phyloP scores from a whole-genome alignment of 2,797 vertebrate species.

The Phataginus tricuspis region DNA sequence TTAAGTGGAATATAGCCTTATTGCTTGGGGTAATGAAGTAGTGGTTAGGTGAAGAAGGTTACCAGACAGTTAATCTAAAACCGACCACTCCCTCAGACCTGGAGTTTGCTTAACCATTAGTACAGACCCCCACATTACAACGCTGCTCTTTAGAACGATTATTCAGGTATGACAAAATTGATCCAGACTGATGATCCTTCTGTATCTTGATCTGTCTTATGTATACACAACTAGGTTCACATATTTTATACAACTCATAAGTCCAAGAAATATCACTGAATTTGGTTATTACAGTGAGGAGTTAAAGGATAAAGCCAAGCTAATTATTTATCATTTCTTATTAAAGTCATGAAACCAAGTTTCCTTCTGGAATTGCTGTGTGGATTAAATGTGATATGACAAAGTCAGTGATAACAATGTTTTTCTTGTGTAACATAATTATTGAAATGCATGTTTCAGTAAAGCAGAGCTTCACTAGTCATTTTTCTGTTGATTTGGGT shows the following conservation, averaged over 20 bases:
- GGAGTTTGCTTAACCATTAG: background rate
- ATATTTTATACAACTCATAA: slow-evolving; percentile 10
- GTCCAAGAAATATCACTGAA: background rate
- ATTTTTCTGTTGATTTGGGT: background rate
- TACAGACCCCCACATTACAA: background rate
- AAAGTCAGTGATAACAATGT: background rate
- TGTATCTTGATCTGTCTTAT: background rate
- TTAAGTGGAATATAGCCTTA: background rate
- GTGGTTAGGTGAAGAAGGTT: background rate
- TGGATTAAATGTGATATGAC: background rate
- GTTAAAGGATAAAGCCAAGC: background rate
- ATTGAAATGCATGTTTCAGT: background rate
- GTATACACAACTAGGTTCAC: background rate
- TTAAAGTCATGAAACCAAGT: background rate
- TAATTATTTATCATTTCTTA: slow-evolving; percentile 6
- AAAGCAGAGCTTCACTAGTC: background rate
- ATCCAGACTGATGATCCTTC: background rate
- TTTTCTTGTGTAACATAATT: slow-evolving; percentile 30
- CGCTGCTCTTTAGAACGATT: background rate
- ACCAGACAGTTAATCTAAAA: background rate
- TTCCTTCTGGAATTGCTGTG: background rate
- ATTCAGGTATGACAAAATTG: background rate
- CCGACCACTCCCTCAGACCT: background rate
- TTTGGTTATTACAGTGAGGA: background rate
- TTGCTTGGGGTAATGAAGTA: background rate